Percentiles rank a stretch among this genome's conserved stretches.
Conservation (phyloP, 2,888 invertebrate genomes). For the Archips crataeganus region DNA sequence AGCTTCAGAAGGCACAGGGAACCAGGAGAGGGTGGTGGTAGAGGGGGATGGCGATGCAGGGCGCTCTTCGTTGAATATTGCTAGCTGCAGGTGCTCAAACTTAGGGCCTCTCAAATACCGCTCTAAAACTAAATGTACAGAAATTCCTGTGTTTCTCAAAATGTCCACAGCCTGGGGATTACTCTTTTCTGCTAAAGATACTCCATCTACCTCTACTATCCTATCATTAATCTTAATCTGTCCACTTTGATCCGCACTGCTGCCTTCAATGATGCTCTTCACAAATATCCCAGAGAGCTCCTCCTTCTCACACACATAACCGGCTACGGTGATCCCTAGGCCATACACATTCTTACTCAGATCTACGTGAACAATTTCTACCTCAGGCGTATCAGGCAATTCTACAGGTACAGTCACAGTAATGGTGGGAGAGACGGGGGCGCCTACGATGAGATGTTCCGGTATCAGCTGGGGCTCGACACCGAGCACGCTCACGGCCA, state of each 20-base stretch:
- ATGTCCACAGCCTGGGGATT: slow-evolving; percentile 99
- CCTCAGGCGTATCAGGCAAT: slow-evolving; percentile 92
- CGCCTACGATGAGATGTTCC: slow-evolving; percentile 68
- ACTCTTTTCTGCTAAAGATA: slow-evolving; percentile 95
- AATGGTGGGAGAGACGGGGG: slow-evolving; percentile 75
- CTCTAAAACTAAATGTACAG: slow-evolving; percentile 95
- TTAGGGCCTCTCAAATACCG: slow-evolving; percentile 97
- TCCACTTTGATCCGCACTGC: slow-evolving; percentile 97
- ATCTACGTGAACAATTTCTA: slow-evolving; percentile 95
- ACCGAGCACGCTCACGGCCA: slow-evolving; percentile 78
- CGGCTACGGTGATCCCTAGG: slow-evolving; percentile 97
- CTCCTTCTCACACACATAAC: slow-evolving; percentile 99
- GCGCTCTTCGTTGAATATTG: slow-evolving; percentile 88
- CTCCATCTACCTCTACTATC: slow-evolving; percentile 97
- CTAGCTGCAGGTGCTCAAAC: slow-evolving; percentile 95
- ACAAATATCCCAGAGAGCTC: slow-evolving; percentile 99
- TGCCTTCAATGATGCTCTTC: slow-evolving; percentile 98
- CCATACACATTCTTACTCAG: slow-evolving; percentile 96
- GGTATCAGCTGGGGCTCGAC: slow-evolving; percentile 77
- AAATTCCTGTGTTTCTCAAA: slow-evolving; percentile 96
- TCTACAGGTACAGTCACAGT: slow-evolving; percentile 82
- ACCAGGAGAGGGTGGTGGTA: slow-evolving; percentile 93
- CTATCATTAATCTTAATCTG: slow-evolving; percentile 98
- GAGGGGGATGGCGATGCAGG: slow-evolving; percentile 90
- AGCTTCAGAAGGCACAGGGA: slow-evolving; percentile 90